Conservation (phyloP, 1,140 invertebrate species). For the Cyclargus thomasi region DNA sequence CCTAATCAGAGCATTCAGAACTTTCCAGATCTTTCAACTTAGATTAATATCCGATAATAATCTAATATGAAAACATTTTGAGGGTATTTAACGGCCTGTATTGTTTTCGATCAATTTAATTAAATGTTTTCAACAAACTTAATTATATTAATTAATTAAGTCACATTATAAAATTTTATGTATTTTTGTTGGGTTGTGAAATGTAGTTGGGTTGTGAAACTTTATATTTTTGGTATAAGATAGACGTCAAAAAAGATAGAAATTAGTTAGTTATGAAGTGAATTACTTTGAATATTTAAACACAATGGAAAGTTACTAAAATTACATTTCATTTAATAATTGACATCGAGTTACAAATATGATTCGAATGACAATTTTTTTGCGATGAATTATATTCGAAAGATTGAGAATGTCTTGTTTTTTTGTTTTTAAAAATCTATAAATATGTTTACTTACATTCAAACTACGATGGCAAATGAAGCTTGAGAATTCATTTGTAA, state of each 20-base stretch:
- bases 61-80: slow-evolving; percentile 6
- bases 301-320: not conserved
- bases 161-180: not conserved
- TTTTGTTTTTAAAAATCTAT: too few species aligned
- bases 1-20: not conserved
- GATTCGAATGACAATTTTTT: not conserved
- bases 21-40: slow-evolving; percentile 12
- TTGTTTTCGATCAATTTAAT: slow-evolving; percentile 7
- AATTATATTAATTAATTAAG: not conserved
- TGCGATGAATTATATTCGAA: not conserved
- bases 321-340: not conserved
- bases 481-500: too few species aligned
- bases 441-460: too few species aligned
- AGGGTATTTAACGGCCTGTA: not conserved
- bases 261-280: too few species aligned
- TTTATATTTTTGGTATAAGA: too few species aligned
- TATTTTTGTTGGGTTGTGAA: too few species aligned
- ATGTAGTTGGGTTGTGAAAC: too few species aligned
- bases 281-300: not conserved
- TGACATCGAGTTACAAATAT: not conserved
- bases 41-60: slow-evolving; percentile 14
- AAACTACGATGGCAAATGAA: too few species aligned
- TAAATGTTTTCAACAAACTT: slow-evolving; percentile 2
- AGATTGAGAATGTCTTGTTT: too few species aligned
- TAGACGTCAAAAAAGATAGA: too few species aligned